Conservation (phyloP, 1,140 invertebrate genomes). For the Sesamia nonagrioides region DNA sequence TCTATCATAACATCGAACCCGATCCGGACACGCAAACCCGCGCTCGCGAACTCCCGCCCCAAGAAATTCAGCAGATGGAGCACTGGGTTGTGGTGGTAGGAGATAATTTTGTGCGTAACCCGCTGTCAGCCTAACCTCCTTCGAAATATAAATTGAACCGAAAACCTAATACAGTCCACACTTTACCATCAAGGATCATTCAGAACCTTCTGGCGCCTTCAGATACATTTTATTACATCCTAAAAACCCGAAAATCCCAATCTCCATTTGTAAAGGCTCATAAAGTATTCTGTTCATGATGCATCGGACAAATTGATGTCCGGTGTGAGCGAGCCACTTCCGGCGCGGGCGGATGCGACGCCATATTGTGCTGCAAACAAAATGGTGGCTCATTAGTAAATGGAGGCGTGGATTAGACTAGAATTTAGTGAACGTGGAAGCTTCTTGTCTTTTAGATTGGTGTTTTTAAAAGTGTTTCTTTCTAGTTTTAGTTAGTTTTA, state of each 20-base stretch:
- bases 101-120: too few species aligned
- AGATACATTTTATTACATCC: background rate
- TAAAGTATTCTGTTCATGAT: slow-evolving; percentile 49
- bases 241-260: background rate
- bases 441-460: background rate
- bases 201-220: too few species aligned
- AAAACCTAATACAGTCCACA: too few species aligned
- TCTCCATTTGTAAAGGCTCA: slow-evolving; percentile 27
- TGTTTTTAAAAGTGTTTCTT: background rate
- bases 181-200: too few species aligned
- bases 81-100: too few species aligned
- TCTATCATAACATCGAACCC: too few species aligned
- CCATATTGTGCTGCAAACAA: slow-evolving; percentile 53
- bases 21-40: too few species aligned
- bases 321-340: slow-evolving; percentile 58
- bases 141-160: too few species aligned
- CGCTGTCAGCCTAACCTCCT: too few species aligned
- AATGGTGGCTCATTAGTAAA: slow-evolving; percentile 42
- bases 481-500: too few species aligned
- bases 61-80: too few species aligned
- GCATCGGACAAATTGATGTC: slow-evolving; percentile 57
- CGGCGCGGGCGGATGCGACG: slow-evolving; percentile 50
- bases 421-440: background rate
- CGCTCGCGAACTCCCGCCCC: too few species aligned
- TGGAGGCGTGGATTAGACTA: slow-evolving; percentile 32